These are phyloP conservation scores for Rhodophaea formosa DNA, from an alignment of 2,888 invertebrate genomes.

Conservation along the genomic window DNA sequence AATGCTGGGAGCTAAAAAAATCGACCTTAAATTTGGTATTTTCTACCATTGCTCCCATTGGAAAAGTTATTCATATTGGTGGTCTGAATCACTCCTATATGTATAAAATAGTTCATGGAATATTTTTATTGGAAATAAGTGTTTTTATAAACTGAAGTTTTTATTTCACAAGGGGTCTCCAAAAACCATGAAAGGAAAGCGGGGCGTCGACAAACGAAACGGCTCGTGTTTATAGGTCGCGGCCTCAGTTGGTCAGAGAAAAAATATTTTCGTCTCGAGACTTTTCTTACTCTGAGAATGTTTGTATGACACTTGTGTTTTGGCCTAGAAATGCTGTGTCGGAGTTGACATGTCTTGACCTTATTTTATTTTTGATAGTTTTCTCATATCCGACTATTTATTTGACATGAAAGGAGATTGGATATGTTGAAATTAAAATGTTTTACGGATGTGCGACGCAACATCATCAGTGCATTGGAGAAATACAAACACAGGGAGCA, in stretches of 20 bases:
- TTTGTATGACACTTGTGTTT: slow-evolving; percentile 12
- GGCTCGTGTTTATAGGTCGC: slow-evolving; percentile 47
- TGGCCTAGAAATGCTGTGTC: slow-evolving; percentile 11
- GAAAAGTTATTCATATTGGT: too few species aligned
- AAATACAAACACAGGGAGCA: too few species aligned
- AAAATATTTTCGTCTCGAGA: slow-evolving; percentile 11
- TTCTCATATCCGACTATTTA: background rate
- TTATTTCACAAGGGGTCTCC: background rate
- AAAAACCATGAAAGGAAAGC: slow-evolving; percentile 53
- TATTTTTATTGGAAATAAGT: too few species aligned
- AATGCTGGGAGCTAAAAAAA: too few species aligned
- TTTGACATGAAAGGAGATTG: too few species aligned
- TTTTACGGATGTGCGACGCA: too few species aligned
- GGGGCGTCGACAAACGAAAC: slow-evolving; percentile 46
- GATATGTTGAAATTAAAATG: too few species aligned
- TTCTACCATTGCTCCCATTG: too few species aligned
- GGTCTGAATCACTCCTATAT: too few species aligned
- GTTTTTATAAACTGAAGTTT: background rate
- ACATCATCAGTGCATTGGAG: too few species aligned
- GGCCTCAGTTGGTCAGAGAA: slow-evolving; percentile 49
- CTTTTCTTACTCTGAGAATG: slow-evolving; percentile 11
- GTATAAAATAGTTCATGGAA: too few species aligned
- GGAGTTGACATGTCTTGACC: slow-evolving; percentile 9
- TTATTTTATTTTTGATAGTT: slow-evolving; percentile 14
- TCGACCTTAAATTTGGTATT: too few species aligned